Percentiles rank a stretch among this genome's conserved stretches.
These are phyloP conservation scores for Agonopterix arenella DNA, from an alignment of 2,888 invertebrate genomes.

Conservation along the genomic window DNA sequence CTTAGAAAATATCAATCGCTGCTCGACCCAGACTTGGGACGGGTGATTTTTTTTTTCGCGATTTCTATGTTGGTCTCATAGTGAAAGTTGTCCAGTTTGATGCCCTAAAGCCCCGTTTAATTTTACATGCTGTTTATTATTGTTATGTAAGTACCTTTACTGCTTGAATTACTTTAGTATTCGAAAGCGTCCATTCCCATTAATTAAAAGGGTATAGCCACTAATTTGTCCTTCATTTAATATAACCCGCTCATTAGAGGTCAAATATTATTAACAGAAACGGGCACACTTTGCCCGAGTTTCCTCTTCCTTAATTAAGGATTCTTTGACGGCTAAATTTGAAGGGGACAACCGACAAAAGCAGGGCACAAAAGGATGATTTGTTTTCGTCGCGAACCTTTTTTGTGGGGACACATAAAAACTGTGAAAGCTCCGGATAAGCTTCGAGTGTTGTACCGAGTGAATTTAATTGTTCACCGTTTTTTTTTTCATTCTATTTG, in stretches of 20 bases:
- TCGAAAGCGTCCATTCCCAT: too few relatives aligned
- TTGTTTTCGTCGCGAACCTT: constrained; percentile 31
- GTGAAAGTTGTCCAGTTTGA: too few relatives aligned
- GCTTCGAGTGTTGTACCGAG: constrained; percentile 18
- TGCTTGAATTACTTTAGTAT: too few relatives aligned
- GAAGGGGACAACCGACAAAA: constrained; percentile 26
- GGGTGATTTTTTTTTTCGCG: too few relatives aligned
- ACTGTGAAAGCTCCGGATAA: constrained; percentile 14
- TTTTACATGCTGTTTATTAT: too few relatives aligned
- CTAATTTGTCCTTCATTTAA: constrained; percentile 4
- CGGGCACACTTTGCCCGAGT: constrained; percentile 10
- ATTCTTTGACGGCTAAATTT: constrained; percentile 27
- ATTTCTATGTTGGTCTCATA: too few relatives aligned
- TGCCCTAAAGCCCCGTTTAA: too few relatives aligned
- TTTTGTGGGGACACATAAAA: constrained; percentile 19
- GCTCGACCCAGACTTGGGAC: too few relatives aligned
- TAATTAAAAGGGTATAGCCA: constrained; percentile 2
- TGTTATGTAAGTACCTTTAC: too few relatives aligned
- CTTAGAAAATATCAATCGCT: too few relatives aligned
- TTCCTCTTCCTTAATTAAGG: constrained; percentile 16
- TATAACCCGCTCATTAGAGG: constrained; percentile 5
- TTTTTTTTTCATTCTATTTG: constrained; percentile 1
- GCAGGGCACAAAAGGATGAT: constrained; percentile 33
- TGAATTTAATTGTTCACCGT: constrained; percentile 3
- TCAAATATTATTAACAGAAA: constrained; percentile 12